phyloP scores from a whole-genome alignment of 2,888 invertebrate species.

The Xanthorhoe designata region DNA sequence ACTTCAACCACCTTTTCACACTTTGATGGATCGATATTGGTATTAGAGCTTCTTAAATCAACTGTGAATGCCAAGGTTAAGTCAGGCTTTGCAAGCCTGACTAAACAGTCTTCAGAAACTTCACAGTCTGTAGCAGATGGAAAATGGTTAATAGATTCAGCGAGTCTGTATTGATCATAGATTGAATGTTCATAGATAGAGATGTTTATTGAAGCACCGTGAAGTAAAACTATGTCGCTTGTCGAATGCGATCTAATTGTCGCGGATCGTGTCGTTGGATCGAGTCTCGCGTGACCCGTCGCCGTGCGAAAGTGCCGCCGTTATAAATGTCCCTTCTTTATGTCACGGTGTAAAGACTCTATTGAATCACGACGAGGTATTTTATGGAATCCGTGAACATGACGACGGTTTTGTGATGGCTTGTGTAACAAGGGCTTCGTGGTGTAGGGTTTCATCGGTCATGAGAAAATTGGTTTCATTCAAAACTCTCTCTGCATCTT shows the following conservation, averaged over 20 bases:
- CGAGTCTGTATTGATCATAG: slow-evolving; percentile 9
- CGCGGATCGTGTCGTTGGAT: slow-evolving; percentile 39
- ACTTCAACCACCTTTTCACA: not conserved
- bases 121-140: slow-evolving; percentile 7
- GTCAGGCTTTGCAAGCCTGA: slow-evolving; percentile 10
- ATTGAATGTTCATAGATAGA: slow-evolving; percentile 22
- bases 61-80: slow-evolving; percentile 25
- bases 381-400: slow-evolving; percentile 46
- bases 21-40: slow-evolving; percentile 8
- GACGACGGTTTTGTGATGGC: slow-evolving; percentile 39
- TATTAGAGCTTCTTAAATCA: slow-evolving; percentile 7
- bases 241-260: slow-evolving; percentile 49
- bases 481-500: not conserved
- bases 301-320: slow-evolving; percentile 48
- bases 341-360: slow-evolving; percentile 46
- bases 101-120: slow-evolving; percentile 16
- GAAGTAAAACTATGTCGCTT: slow-evolving; percentile 28
- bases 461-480: slow-evolving; percentile 26
- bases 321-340: slow-evolving; percentile 45
- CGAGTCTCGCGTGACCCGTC: slow-evolving; percentile 47
- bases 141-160: slow-evolving; percentile 25
- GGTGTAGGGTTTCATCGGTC: slow-evolving; percentile 21
- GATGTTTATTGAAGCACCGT: slow-evolving; percentile 4
- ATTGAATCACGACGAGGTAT: slow-evolving; percentile 47
- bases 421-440: slow-evolving; percentile 33